Percentiles rank a stretch among this genome's conserved stretches.
Conservation (phyloP, 2,888 invertebrate species). For the Azorinus chamasolen region DNA sequence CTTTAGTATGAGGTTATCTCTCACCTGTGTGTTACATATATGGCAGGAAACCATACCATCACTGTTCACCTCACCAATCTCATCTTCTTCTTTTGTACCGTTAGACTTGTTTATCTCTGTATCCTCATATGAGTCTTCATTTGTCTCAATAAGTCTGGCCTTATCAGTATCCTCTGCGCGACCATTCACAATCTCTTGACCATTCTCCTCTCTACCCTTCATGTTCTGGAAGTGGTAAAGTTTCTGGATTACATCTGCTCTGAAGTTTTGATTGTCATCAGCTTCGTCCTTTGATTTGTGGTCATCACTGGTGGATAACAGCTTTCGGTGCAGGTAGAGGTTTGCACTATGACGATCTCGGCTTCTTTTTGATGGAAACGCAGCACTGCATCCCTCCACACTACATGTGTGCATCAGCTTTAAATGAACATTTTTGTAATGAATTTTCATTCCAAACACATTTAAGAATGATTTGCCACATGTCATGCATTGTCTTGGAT, state of each 20-base stretch:
- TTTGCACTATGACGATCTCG: constrained; percentile 97
- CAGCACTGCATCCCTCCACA: constrained; percentile 97
- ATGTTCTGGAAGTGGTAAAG: constrained; percentile 53
- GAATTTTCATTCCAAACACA: constrained; percentile 96
- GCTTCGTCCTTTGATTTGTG: constrained; percentile 48
- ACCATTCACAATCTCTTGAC: constrained; percentile 48
- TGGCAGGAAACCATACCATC: constrained; percentile 90
- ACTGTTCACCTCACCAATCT: constrained; percentile 21
- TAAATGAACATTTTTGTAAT: constrained; percentile 97
- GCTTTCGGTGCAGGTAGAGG: constrained; percentile 95
- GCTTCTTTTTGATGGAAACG: constrained; percentile 96
- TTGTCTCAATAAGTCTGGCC: constrained; percentile 55
- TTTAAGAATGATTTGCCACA: constrained; percentile 98
- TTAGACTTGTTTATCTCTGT: constrained; percentile 23
- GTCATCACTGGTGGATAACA: constrained; percentile 88
- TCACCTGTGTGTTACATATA: constrained; percentile 90
- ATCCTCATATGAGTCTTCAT: constrained; percentile 45
- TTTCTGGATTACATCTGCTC: constrained; percentile 64
- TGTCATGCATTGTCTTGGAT: constrained; percentile 95
- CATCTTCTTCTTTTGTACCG: constrained; percentile 30
- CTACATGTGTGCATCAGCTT: constrained; percentile 98
- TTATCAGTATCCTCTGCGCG: constrained; percentile 49
- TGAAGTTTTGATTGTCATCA: constrained; percentile 62
- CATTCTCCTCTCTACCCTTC: constrained; percentile 24
- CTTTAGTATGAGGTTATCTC: constrained; percentile 89